Base-by-base conservation (phyloP, 2,888 invertebrate genomes). In the Napeogenes inachia region DNA sequence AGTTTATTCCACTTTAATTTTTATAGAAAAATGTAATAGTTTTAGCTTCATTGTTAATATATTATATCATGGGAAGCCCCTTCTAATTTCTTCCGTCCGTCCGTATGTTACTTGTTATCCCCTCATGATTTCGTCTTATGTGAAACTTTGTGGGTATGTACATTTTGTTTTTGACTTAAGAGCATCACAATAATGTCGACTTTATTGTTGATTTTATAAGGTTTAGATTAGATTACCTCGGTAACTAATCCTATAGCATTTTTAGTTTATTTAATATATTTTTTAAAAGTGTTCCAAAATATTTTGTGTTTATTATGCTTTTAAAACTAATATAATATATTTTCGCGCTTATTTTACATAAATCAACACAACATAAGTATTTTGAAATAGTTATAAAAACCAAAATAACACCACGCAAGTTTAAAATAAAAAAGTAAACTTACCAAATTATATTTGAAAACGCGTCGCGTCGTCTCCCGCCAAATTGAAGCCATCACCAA, bases 401-500 rank as follows among this genome's bases (percentile, higher is more conserved):
- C 0, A 50, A 30, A 50, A 30, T 50, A 12, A 10, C 4, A 50
- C 10, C 1, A 3, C 8, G 30, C 30, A 6, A n/a, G 10, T 50
- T 50, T 8, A 30, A 50, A 30, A 50, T 50, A 30, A 50, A 10
- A 47, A 66, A 65, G 61, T 62, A 57, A 62, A 72, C 71, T 71
- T 62, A 73, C 72, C 74, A 47, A 67, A 65, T 53, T 61, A 35
- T 50, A 54, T 60, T 69, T 64, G 59, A 66, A 68, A 71, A 62
- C 63, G 77, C 75, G 76, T 76, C 72, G 75, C 76, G 75, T 77
- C 70, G 73, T 75, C 80, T 85, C 85, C 85, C 86, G 85, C 85
- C 87, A 87, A 88, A 83, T 82, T 76, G 80, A 77, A 77, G 75
- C 81, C 77, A 82, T 79, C 84, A 78, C 82, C 78, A 79, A 80